phyloP scores from a whole-genome alignment of 2,113 vertebrate species.

The Alethe diademata region DNA sequence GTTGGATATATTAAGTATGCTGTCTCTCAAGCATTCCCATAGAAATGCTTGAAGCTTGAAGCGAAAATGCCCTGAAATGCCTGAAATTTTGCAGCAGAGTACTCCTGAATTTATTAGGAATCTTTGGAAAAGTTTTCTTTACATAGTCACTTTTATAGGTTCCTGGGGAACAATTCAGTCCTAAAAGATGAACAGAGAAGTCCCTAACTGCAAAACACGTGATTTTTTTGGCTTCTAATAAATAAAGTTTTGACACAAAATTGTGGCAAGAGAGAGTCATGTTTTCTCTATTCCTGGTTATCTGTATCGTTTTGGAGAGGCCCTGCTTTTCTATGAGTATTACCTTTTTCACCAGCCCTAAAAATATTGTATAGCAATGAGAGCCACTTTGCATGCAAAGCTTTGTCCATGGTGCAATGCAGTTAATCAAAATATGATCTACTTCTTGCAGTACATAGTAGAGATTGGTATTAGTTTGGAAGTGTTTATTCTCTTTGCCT shows the following conservation, averaged over 20 bases:
- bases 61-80: background rate
- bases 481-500: background rate
- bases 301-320: background rate
- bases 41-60: background rate
- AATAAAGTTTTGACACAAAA: background rate
- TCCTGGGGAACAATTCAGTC: background rate
- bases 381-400: background rate
- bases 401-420: background rate
- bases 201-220: background rate
- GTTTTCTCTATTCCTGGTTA: background rate
- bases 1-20: background rate
- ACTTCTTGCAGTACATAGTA: background rate
- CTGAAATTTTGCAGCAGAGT: background rate
- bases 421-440: background rate
- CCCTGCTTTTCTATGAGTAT: background rate
- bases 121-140: background rate
- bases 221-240: background rate
- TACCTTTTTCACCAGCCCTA: background rate
- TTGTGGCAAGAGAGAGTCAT: background rate
- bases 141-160: background rate
- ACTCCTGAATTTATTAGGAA: background rate
- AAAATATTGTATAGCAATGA: background rate
- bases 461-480: background rate
- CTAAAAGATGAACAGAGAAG: background rate
- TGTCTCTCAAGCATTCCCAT: background rate